A percentile compares a stretch with the other conserved stretches of the same genome.
Evolutionary conservation across 2,888 invertebrate species (phyloP).

Genomic region (Eupelmus urozonus): DNA sequence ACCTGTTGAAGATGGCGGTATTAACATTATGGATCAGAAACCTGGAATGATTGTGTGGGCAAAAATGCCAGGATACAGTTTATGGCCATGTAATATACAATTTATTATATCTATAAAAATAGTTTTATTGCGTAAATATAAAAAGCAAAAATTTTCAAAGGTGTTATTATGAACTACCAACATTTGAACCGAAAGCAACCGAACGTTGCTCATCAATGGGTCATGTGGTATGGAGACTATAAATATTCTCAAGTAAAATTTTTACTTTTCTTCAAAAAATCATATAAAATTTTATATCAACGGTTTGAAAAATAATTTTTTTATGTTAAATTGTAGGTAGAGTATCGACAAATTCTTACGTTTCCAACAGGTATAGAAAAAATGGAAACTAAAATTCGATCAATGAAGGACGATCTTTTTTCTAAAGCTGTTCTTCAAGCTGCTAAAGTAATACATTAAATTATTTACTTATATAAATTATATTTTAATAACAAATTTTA

Average conservation of each 20-base stretch:
- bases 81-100: constrained; percentile 71
- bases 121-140: background rate
- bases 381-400: constrained; percentile 63
- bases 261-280: background rate
- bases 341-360: constrained; percentile 64
- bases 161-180: constrained; percentile 72
- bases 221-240: constrained; percentile 74
- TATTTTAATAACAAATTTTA: background rate
- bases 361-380: constrained; percentile 67
- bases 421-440: constrained; percentile 66
- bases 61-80: constrained; percentile 70
- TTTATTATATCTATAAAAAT: constrained; percentile 3
- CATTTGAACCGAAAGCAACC: constrained; percentile 71
- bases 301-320: too few species aligned
- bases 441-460: constrained; percentile 63
- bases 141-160: constrained; percentile 56
- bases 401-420: constrained; percentile 63
- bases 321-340: constrained; percentile 63
- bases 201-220: constrained; percentile 72
- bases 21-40: constrained; percentile 70
- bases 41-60: constrained; percentile 72
- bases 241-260: constrained; percentile 70
- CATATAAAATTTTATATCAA: constrained; percentile 2
- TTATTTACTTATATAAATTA: background rate
- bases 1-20: constrained; percentile 59